A percentile compares a stretch with the other conserved stretches of the same genome.
phyloP scores from a whole-genome alignment of 2,797 vertebrate species.

The Pipistrellus nathusii region DNA sequence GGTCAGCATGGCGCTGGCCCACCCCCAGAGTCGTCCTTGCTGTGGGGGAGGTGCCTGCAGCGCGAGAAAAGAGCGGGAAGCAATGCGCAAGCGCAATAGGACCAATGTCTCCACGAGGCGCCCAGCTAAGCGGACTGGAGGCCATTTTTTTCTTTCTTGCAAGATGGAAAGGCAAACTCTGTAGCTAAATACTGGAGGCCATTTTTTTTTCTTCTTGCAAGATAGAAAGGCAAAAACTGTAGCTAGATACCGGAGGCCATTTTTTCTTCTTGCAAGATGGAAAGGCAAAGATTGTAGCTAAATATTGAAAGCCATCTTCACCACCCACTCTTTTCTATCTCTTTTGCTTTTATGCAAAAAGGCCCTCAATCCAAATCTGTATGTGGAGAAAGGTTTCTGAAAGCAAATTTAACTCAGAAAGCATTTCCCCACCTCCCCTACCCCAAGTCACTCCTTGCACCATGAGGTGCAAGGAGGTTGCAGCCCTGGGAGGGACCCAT shows the following conservation, averaged over 20 bases:
- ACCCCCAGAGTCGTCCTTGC: neutral
- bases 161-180: neutral
- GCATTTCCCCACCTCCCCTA: neutral
- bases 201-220: constrained; percentile 61
- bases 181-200: neutral
- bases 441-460: neutral
- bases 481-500: rapidly evolving
- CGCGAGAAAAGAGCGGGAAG: neutral
- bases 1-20: rapidly evolving
- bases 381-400: neutral
- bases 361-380: neutral
- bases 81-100: neutral
- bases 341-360: neutral
- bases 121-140: rapidly evolving
- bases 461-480: neutral
- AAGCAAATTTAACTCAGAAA: neutral
- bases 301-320: neutral
- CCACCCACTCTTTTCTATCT: neutral
- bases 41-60: neutral
- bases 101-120: rapidly evolving
- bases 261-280: neutral
- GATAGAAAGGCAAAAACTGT: neutral
- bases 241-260: neutral
- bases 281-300: neutral
- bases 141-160: neutral